A percentile compares a stretch with the other conserved stretches of the same genome.
phyloP scores from a whole-genome alignment of 2,797 vertebrate species.

The Oceanodroma leucorhoa region DNA sequence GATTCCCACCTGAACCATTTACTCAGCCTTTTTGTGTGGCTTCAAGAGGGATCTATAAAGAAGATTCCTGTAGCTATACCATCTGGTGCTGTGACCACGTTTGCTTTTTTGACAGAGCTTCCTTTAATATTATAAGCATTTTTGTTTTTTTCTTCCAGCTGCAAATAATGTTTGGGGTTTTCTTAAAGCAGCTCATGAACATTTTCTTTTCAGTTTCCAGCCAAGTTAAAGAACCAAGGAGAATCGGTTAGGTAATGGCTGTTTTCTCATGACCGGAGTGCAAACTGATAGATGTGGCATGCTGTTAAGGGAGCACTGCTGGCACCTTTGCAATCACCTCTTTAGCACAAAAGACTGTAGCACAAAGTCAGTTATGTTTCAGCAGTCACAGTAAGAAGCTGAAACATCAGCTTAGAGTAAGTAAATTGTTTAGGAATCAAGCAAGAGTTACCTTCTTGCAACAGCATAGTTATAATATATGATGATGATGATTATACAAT shows the following conservation, averaged over 20 bases:
- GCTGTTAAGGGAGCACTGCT: neutral
- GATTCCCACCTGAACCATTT: slow-evolving; percentile 5
- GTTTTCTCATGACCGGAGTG: neutral
- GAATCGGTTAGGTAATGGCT: neutral
- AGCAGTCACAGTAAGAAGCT: neutral
- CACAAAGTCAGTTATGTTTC: neutral
- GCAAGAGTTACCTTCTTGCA: neutral
- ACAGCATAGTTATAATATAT: neutral
- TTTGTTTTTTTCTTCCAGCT: neutral
- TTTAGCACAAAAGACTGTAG: neutral
- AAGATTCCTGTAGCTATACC: neutral
- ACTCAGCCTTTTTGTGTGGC: neutral
- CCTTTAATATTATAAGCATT: neutral
- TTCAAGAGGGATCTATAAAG: neutral
- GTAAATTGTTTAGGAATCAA: neutral
- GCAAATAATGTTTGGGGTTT: neutral
- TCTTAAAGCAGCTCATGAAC: neutral
- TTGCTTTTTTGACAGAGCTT: neutral
- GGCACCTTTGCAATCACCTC: neutral
- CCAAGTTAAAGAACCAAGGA: neutral
- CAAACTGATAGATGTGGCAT: neutral
- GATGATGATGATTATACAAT: neutral
- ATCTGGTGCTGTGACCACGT: neutral
- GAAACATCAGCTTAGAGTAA: neutral
- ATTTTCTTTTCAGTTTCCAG: neutral